Evolutionary conservation across 2,888 invertebrate genomes (phyloP).

Genomic region (Eupithecia vulgata): DNA sequence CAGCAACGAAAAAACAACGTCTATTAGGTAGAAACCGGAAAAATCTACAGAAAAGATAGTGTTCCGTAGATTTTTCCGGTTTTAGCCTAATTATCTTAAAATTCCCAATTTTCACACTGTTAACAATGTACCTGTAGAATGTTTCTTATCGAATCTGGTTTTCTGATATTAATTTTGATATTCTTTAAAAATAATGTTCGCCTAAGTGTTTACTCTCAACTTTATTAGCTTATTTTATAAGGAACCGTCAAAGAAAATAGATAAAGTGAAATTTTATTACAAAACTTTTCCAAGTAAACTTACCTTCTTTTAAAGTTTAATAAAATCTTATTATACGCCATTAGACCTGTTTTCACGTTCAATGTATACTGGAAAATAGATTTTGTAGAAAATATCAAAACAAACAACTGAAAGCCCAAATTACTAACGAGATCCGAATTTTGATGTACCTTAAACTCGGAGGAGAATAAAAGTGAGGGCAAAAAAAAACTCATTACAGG

Average conservation of each 20-base stretch:
- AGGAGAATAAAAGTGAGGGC: constrained; percentile 40
- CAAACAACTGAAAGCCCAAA: constrained; percentile 50
- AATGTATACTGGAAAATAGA: constrained; percentile 19
- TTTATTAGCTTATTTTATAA: neutral
- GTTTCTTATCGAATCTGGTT: too few relatives aligned
- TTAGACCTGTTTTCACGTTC: constrained; percentile 34
- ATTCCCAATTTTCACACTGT: neutral
- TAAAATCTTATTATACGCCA: constrained; percentile 11
- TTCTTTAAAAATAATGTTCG: neutral
- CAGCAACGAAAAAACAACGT: too few relatives aligned
- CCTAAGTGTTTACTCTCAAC: neutral
- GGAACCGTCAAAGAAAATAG: constrained; percentile 19
- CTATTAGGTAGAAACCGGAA: too few relatives aligned
- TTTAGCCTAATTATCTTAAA: neutral
- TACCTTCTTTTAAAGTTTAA: constrained; percentile 12
- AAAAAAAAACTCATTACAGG: constrained; percentile 52
- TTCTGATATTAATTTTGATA: neutral
- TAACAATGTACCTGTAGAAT: too few relatives aligned
- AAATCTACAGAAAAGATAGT: too few relatives aligned
- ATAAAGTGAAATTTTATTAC: constrained; percentile 40
- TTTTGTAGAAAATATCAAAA: constrained; percentile 41
- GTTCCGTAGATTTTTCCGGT: too few relatives aligned
- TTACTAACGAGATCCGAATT: constrained; percentile 59
- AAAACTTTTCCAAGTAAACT: constrained; percentile 35
- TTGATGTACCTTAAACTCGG: constrained; percentile 48